Evolutionary conservation across 2,113 vertebrate genomes (phyloP).

Genomic region (Nothocercus julius): DNA sequence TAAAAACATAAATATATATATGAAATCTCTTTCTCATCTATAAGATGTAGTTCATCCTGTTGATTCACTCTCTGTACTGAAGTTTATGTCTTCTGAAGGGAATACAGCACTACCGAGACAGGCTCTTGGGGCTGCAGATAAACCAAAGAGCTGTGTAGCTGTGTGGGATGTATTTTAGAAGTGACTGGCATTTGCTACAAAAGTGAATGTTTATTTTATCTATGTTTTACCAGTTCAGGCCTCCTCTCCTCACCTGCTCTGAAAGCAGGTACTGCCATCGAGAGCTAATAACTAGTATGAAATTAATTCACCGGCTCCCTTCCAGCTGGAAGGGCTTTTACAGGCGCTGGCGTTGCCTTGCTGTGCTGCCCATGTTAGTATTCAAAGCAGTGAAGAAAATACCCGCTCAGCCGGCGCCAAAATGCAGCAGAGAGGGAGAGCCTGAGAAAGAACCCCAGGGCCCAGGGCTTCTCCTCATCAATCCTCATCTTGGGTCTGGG

Average conservation of each 20-base stretch:
- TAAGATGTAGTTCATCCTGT: background rate
- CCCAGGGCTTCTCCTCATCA: too few species aligned
- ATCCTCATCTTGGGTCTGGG: too few species aligned
- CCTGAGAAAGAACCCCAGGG: too few species aligned
- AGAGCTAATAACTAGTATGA: too few species aligned
- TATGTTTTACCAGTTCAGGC: background rate
- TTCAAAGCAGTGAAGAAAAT: background rate
- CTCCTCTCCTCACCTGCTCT: background rate
- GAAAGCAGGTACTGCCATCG: background rate
- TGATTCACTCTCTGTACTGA: background rate
- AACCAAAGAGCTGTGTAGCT: too few species aligned
- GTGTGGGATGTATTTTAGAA: background rate
- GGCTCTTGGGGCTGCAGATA: too few species aligned
- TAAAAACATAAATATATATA: too few species aligned
- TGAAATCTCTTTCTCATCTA: too few species aligned
- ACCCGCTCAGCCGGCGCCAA: too few species aligned
- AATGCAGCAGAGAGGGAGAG: too few species aligned
- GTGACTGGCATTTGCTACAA: background rate
- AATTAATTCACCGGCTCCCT: too few species aligned
- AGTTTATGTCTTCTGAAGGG: background rate
- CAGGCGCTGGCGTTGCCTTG: background rate
- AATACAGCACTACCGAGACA: background rate
- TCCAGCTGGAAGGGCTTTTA: background rate
- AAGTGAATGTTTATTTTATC: background rate
- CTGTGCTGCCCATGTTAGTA: background rate